A percentile compares a stretch with the other conserved stretches of the same genome.
These are phyloP conservation scores for Mastigias papua DNA, from an alignment of 30 jellyfish, hydroid and myxozoan genomes.

Conservation along the genomic window DNA sequence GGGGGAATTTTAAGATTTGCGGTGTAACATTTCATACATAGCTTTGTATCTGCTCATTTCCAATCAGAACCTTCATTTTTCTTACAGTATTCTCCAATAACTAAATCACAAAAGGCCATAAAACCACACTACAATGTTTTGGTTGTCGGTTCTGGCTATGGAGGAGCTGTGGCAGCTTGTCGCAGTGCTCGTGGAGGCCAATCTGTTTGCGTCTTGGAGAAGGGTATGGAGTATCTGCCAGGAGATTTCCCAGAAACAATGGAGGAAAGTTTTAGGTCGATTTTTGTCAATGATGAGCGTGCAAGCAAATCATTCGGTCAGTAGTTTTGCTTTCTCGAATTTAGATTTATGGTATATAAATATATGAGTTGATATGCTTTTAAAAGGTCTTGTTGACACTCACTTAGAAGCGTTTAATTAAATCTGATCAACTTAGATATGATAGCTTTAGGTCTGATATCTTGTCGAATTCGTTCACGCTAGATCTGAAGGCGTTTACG, in stretches of 20 bases:
- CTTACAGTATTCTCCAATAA: slow-evolving; percentile 78
- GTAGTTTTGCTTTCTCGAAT: background rate
- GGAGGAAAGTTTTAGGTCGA: slow-evolving; percentile 83
- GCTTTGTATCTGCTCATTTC: too few species aligned
- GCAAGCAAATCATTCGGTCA: slow-evolving; percentile 67
- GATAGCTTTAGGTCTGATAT: too few species aligned
- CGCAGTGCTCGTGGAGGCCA: slow-evolving; percentile 95
- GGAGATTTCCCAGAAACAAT: slow-evolving; percentile 98
- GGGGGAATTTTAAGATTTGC: too few species aligned
- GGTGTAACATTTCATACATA: too few species aligned
- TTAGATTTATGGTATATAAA: background rate
- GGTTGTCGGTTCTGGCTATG: slow-evolving; percentile 98
- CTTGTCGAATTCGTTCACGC: too few species aligned
- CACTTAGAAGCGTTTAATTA: too few species aligned
- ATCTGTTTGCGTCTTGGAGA: slow-evolving; percentile 90
- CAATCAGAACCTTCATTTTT: background rate
- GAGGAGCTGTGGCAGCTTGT: slow-evolving; percentile 99
- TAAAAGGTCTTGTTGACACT: too few species aligned
- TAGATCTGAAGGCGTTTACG: too few species aligned
- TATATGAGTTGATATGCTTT: background rate
- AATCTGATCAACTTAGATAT: too few species aligned
- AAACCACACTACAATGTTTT: slow-evolving; percentile 89
- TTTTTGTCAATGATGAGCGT: slow-evolving; percentile 37
- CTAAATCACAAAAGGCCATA: slow-evolving; percentile 81
- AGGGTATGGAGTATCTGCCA: slow-evolving; percentile 97